phyloP scores from a whole-genome alignment of 1,140 invertebrate genomes.

The Phenacoccus solenopsis region DNA sequence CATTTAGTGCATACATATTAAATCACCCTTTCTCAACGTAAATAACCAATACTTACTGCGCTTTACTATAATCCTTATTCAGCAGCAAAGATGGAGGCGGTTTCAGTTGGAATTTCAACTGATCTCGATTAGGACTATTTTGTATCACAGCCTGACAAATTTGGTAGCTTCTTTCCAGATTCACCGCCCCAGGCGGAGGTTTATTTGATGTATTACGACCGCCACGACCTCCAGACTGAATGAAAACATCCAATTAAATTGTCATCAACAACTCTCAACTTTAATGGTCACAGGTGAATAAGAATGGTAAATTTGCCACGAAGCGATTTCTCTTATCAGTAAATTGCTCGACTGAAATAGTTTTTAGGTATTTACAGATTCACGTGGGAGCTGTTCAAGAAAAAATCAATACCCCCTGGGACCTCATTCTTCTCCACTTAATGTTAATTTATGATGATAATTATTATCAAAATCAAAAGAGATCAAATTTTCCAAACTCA shows the following conservation, averaged over 20 bases:
- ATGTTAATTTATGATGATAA: no score
- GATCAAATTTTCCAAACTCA: no score
- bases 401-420: no score
- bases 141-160: slow-evolving; percentile 92
- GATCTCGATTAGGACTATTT: slow-evolving; percentile 77
- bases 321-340: no score
- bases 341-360: no score
- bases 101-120: slow-evolving; percentile 69
- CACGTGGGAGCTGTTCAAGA: no score
- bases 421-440: no score
- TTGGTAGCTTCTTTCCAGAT: slow-evolving; percentile 85
- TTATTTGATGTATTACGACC: slow-evolving; percentile 46
- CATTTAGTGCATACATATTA: no score
- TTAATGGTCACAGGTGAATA: slow-evolving; percentile 8
- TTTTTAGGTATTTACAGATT: no score
- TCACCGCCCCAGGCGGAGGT: slow-evolving; percentile 73
- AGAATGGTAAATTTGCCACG: no score
- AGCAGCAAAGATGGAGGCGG: slow-evolving; percentile 62
- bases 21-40: not conserved
- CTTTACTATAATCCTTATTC: not conserved
- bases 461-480: no score
- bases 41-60: not conserved
- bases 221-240: slow-evolving; percentile 27
- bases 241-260: not conserved
- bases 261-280: not conserved